Percentiles rank a stretch among this genome's conserved stretches.
Conservation (phyloP, 2,888 invertebrate species). For the Himalopsyche kuldschensis region DNA sequence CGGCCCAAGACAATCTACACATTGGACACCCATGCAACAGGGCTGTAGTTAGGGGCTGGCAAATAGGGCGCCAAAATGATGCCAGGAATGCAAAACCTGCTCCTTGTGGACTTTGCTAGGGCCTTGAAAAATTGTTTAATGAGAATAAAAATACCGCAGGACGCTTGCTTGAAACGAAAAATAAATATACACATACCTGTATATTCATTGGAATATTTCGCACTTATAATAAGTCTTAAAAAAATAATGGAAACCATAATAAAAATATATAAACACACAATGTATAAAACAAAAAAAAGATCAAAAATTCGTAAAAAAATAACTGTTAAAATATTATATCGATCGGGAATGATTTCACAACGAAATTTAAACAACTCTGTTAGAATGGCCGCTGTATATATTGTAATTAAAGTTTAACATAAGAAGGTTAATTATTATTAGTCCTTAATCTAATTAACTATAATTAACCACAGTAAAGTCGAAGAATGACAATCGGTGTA, state of each 20-base stretch:
- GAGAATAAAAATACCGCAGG: neutral
- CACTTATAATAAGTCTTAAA: neutral
- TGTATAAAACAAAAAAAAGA: neutral
- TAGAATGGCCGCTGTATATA: constrained; percentile 21
- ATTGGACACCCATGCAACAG: no score
- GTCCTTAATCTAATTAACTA: constrained; percentile 18
- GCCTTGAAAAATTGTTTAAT: neutral
- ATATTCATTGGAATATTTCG: neutral
- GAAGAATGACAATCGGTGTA: neutral
- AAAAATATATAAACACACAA: neutral
- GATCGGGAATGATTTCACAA: neutral
- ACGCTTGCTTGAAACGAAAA: neutral
- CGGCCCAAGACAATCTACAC: no score
- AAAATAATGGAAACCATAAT: neutral
- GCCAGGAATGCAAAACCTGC: no score
- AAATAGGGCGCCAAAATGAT: no score
- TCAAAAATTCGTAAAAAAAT: neutral
- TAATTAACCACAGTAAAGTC: neutral
- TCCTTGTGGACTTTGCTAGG: no score
- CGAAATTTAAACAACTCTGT: neutral
- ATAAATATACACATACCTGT: neutral
- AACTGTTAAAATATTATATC: neutral
- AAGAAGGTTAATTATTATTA: constrained; percentile 12
- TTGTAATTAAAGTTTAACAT: constrained; percentile 21
- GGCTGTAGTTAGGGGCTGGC: no score